phyloP scores from a whole-genome alignment of 2,113 vertebrate species.

The Phyllostomus hastatus region DNA sequence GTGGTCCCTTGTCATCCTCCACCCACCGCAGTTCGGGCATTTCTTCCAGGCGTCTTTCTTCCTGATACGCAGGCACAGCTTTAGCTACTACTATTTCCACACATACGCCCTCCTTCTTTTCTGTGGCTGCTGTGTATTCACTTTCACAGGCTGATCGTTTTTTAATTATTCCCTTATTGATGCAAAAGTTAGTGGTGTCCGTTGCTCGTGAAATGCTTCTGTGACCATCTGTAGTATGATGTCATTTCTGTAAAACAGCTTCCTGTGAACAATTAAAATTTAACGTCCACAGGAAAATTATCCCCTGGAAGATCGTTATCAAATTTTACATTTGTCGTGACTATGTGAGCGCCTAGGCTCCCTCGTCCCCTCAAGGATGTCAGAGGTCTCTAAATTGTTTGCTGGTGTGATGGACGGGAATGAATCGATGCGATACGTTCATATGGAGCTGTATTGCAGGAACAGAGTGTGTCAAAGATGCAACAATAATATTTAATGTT shows the following conservation, averaged over 20 bases:
- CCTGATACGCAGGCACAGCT: background rate
- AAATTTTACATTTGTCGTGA: background rate
- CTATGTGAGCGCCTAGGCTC: background rate
- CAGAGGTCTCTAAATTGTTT: background rate
- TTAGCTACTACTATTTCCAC: background rate
- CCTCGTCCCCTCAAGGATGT: background rate
- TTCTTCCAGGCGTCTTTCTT: background rate
- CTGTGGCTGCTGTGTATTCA: background rate
- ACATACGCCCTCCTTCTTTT: background rate
- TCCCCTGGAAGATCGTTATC: background rate
- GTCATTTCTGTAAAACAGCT: background rate
- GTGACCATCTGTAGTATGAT: background rate
- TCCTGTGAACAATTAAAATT: background rate
- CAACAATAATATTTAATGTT: background rate
- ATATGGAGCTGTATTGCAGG: background rate
- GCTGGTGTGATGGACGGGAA: background rate
- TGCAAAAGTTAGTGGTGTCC: background rate
- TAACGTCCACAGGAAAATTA: background rate
- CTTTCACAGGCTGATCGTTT: background rate
- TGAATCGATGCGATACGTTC: background rate
- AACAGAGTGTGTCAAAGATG: background rate
- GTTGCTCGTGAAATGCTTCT: background rate
- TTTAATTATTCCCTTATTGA: background rate
- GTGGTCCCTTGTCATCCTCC: background rate
- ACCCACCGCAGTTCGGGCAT: background rate